Percentiles rank a stretch among this genome's conserved stretches.
Evolutionary conservation across 2,888 invertebrate genomes (phyloP).

Genomic region (Mythimna vitellina): DNA sequence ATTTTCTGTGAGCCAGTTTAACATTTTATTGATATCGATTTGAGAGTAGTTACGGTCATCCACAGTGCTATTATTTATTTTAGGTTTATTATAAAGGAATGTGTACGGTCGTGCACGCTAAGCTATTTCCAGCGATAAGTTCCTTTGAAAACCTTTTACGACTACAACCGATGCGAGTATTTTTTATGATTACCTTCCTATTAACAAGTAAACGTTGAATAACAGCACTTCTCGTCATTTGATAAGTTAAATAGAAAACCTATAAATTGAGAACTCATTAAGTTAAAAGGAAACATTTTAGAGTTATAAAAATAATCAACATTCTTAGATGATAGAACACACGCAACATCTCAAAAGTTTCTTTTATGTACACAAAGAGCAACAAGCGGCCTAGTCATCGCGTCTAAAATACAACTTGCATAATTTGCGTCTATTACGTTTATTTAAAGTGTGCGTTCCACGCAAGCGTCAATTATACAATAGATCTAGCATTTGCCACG

Average conservation of each 20-base stretch:
- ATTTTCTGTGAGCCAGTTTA: conserved; percentile 64
- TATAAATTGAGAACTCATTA: conserved; percentile 5
- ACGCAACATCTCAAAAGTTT: conserved; percentile 26
- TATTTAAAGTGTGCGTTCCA: conserved; percentile 60
- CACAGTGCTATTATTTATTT: conserved; percentile 49
- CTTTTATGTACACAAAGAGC: conserved; percentile 35
- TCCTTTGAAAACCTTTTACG: conserved; percentile 40
- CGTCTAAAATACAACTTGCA: conserved; percentile 53
- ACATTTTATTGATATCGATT: conserved; percentile 59
- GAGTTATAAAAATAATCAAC: neutral
- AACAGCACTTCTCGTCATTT: conserved; percentile 14
- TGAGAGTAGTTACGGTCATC: conserved; percentile 49
- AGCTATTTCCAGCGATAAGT: conserved; percentile 9
- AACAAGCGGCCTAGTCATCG: conserved; percentile 41
- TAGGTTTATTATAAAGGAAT: conserved; percentile 41
- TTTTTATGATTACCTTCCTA: conserved; percentile 34
- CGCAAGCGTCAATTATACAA: conserved; percentile 71
- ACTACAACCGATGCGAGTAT: conserved; percentile 3
- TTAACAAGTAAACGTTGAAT: conserved; percentile 17
- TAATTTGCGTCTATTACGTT: conserved; percentile 54
- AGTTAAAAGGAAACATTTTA: neutral
- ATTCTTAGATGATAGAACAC: conserved; percentile 1
- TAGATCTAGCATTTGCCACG: conserved; percentile 74
- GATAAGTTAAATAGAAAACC: conserved; percentile 19
- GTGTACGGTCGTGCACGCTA: conserved; percentile 4